phyloP scores from a whole-genome alignment of 2,797 vertebrate species.

The Acrossocheilus wenchowensis region DNA sequence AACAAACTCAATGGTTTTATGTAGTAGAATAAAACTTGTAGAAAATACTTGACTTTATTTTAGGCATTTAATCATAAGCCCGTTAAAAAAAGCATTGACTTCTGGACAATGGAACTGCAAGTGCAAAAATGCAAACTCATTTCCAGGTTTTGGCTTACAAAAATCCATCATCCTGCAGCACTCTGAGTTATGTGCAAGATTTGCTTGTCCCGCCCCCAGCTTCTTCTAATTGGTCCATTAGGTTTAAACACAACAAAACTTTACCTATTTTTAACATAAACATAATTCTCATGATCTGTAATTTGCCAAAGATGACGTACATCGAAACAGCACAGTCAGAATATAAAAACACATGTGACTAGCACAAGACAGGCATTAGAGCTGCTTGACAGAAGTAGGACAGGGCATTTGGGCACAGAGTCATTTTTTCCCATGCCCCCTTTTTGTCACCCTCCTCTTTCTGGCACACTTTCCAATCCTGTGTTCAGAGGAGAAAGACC shows the following conservation, averaged over 20 bases:
- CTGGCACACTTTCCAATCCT: constrained; percentile 23
- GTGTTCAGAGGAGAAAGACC: constrained; percentile 16
- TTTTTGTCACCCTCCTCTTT: constrained; percentile 28
- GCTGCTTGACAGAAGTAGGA: constrained; percentile 34
- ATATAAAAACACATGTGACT: not conserved
- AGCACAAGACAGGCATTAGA: constrained; percentile 13
- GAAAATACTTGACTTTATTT: not conserved
- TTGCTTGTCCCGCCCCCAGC: not conserved
- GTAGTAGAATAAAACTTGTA: not conserved
- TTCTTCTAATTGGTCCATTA: not conserved
- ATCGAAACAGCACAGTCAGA: constrained; percentile 10
- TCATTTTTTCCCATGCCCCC: constrained; percentile 45
- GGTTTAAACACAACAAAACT: not conserved
- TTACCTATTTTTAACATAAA: not conserved
- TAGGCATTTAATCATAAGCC: not conserved
- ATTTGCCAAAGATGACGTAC: not conserved
- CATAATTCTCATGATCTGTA: not conserved
- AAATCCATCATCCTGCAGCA: not conserved
- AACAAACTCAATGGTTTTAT: not conserved
- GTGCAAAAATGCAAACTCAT: not conserved
- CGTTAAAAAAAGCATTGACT: not conserved
- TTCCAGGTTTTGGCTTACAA: not conserved
- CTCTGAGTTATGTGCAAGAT: not conserved
- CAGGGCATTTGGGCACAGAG: constrained; percentile 40
- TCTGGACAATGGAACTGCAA: not conserved